Evolutionary conservation across 2,797 vertebrate genomes (phyloP).

Genomic region (Mallotus villosus): DNA sequence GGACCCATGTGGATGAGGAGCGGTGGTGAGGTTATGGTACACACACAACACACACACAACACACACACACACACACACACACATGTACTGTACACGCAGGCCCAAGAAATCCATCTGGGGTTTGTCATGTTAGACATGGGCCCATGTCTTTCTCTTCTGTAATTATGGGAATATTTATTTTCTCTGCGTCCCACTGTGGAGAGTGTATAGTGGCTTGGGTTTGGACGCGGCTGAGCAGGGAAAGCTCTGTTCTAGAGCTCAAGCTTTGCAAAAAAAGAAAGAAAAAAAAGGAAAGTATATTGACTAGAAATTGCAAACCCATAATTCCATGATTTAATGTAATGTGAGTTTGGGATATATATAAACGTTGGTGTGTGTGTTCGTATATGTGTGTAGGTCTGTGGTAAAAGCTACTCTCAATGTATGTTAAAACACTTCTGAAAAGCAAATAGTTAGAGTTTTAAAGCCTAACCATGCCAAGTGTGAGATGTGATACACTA

Average conservation of each 20-base stretch:
- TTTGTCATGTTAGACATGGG: constrained; percentile 82
- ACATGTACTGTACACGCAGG: constrained; percentile 16
- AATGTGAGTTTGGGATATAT: constrained; percentile 43
- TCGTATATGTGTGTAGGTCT: constrained; percentile 20
- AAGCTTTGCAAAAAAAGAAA: constrained; percentile 59
- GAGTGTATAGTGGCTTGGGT: constrained; percentile 68
- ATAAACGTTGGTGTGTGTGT: constrained; percentile 16
- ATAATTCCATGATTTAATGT: constrained; percentile 69
- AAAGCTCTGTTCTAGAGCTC: constrained; percentile 61
- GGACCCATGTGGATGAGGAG: constrained; percentile 43
- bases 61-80: constrained; percentile 12
- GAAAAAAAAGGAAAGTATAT: constrained; percentile 41
- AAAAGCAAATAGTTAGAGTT: neutral
- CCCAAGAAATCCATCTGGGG: constrained; percentile 78
- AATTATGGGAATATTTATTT: constrained; percentile 84
- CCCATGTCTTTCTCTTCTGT: constrained; percentile 78
- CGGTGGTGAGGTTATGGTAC: constrained; percentile 50
- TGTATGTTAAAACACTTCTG: neutral
- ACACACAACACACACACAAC: constrained; percentile 30
- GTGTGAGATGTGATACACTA: neutral
- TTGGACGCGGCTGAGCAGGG: constrained; percentile 60
- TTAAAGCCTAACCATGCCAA: neutral
- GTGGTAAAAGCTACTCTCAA: constrained; percentile 22
- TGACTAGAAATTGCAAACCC: constrained; percentile 64
- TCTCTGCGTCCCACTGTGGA: constrained; percentile 73